Conservation (phyloP, 2,888 invertebrate species). For the Allygus modestus region DNA sequence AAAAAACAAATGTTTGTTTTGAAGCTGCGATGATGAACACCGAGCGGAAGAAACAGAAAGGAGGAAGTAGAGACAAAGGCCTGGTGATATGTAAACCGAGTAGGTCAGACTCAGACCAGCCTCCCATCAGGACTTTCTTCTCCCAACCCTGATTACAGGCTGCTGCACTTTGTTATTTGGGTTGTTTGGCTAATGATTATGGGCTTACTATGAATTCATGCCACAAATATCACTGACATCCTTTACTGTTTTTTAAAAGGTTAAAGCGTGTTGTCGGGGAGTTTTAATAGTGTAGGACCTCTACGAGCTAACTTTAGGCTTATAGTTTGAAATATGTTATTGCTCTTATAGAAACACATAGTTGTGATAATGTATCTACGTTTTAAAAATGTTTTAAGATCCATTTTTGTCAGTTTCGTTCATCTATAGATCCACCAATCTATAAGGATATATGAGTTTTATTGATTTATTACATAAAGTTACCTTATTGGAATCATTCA, state of each 20-base stretch:
- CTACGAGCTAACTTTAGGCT: no score
- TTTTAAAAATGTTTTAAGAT: no score
- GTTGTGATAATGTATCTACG: no score
- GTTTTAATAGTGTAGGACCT: no score
- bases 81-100: constrained; percentile 11
- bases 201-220: neutral
- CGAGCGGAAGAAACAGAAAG: neutral
- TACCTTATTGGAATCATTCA: no score
- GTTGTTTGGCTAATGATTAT: constrained; percentile 36
- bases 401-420: no score
- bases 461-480: no score
- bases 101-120: constrained; percentile 1
- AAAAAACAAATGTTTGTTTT: neutral
- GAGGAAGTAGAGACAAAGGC: constrained; percentile 20
- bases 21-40: neutral
- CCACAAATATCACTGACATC: neutral
- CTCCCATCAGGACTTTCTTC: constrained; percentile 34
- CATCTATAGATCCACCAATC: no score
- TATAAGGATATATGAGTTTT: no score
- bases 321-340: no score
- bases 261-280: no score
- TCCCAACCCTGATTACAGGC: constrained; percentile 37
- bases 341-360: no score
- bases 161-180: constrained; percentile 38
- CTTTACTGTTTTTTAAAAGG: constrained; percentile 18